Percentiles rank a stretch among this genome's conserved stretches.
phyloP scores from a whole-genome alignment of 2,797 vertebrate genomes.

The Typhlichthys eigenmanni region DNA sequence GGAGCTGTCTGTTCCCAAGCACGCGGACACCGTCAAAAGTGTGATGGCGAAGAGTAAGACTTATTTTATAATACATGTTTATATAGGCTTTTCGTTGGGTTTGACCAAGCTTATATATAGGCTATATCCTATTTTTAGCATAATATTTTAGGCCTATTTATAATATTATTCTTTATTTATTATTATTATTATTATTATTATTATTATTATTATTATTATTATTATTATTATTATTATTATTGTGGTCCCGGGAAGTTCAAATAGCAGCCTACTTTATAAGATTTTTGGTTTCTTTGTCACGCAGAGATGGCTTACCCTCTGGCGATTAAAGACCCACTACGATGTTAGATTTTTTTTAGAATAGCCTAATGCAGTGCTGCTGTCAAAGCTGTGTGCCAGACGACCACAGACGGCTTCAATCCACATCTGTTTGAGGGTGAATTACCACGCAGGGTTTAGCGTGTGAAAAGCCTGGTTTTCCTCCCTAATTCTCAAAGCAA shows the following conservation, averaged over 20 bases:
- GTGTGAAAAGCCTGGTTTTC: constrained; percentile 70
- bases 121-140: neutral
- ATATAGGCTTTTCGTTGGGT: too few species aligned
- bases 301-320: neutral
- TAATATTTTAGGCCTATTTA: neutral
- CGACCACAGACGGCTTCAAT: constrained; percentile 69
- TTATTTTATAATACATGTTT: neutral
- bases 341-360: constrained; percentile 30
- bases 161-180: neutral
- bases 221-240: too few species aligned
- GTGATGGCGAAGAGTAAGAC: constrained; percentile 81
- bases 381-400: constrained; percentile 76
- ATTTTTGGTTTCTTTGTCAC: neutral
- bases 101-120: neutral
- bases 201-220: too few species aligned
- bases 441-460: constrained; percentile 67
- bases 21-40: constrained; percentile 81
- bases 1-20: constrained; percentile 52
- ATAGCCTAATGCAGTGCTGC: constrained; percentile 21
- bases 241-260: neutral
- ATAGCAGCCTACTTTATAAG: neutral
- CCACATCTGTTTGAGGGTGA: constrained; percentile 70
- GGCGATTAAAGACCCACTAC: neutral
- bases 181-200: neutral
- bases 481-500: constrained; percentile 78